Evolutionary conservation across 2,888 invertebrate species (phyloP), one percentile per base, ranked within the genome.

Genomic region (Drosophila seclusa): DNA sequence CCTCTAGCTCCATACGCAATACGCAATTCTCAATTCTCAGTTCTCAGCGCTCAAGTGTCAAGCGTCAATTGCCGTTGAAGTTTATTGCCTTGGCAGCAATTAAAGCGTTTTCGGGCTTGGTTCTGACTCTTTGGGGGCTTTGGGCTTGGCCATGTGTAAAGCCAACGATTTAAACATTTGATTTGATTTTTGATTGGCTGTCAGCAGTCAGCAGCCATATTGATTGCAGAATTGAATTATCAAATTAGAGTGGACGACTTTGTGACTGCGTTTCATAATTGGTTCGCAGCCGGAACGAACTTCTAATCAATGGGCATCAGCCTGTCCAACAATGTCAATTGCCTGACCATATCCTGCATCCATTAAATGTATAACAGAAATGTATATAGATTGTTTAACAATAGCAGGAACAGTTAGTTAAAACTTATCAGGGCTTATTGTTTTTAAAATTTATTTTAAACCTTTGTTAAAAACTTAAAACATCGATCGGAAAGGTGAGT

Each of bases 11-110:
- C 32, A 36, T 38, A n/a, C 31, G n/a, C 55, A 52, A 36, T 52
- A 18, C 45, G 16, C 54, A 54, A 54, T 49, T 55, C 65, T 64
- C 67, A 58, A 27, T 45, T 38, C 40, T 21, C 57, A 48, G 58
- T 53, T 73, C 80, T 80, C 83, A 72, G 80, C 65, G 67, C 68
- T 83, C 80, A 80, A 83, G 83, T 84, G 89, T 85, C 87, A 87
- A 78, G 78, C 85, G 83, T 87, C 89, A 87, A 87, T 89, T 89
- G 87, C 73, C 81, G 77, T 87, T 87, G 89, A 84, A 81, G 87
- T 89, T 87, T 89, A 87, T 87, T 87, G 87, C 81, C 74, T 87
- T 87, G 89, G 89, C 89, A 87, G 87, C 87, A 87, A 87, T 87
- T 87, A 87, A 89, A 85, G 68, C 68, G 61, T 72, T 70, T 82